Base-by-base conservation (phyloP, 2,888 invertebrate species). In the Orthonevra nobilis region DNA sequence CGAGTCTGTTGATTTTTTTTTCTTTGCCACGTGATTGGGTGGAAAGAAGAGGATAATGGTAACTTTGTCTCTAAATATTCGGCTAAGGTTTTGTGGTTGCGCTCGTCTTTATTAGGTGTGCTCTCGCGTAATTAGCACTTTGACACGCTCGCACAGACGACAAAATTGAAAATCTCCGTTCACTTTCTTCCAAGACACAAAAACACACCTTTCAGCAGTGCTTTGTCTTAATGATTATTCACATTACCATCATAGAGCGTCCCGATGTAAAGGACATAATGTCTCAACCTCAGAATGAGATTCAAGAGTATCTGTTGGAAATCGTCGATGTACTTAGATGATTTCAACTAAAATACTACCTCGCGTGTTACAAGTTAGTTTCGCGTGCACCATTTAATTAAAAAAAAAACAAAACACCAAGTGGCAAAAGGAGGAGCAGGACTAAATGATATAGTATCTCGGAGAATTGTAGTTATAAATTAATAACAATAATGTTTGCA, bases 231-330 rank as follows among this genome's bases (percentile, higher is more conserved):
- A 70, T 77, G 74, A 69, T 58, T 56, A 44, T 56, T 44, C 50
- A 63, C 77, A 64, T 50, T 40, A 69, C 56, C 38, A 56, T 63
- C 70, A 58, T 58, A n/a, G n/a, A n/a, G n/a, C 40, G 52, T 26
- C 58, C 34, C 42, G 46, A 60, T 46, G 66, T 52, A 74, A 30
- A 2, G 34, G 23, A 3, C n/a, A 10, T 72, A 66, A 72, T 72
- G 72, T 66, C 77, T 77, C 64, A 66, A 66, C 60, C 46, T 77
- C 60, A 64, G 70, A 52, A 70, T 50, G 61, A 69, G 50, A 40
- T 40, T 20, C 28, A 10, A 32, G 63, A 75, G 61, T 75, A 70
- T 70, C 72, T 77, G 52, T 60, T 44, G 34, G 61, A 48, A 52
- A 75, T 56, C 36, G 56, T 26, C 44, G 23, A n/a, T n/a, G n/a